Base-by-base conservation (phyloP, 2,888 invertebrate species). In the Ophion costatus region DNA sequence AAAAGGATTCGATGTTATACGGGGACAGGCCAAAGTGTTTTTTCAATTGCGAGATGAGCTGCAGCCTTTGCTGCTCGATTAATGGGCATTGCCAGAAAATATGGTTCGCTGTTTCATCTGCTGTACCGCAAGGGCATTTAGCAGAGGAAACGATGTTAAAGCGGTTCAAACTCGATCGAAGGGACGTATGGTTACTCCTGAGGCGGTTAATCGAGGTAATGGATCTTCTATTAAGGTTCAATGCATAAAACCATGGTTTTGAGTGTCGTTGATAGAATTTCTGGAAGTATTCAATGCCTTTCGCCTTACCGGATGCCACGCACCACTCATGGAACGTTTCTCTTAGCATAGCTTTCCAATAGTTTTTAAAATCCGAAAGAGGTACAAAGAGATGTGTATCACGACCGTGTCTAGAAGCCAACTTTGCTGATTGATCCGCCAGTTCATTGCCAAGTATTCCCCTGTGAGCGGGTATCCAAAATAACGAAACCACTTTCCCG, bases 201-300 rank as follows among this genome's bases (percentile, higher is more conserved):
- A 86, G 20, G 2, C 77, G 64, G 51, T 80, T 80, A 3, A 84
- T 67, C 0, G 59, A 17, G 0, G 77, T 80, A 10, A 84, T 84
- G 11, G 17, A n/a, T 14, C 7, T 73, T 45, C 84, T 74, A 7
- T 14, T 17, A 0, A 82, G 22, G 11, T 45, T 20, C 5, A 7
- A n/a, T 3, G 59, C 20, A 20, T 33, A n/a, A 20, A 64, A 64
- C 64, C 75, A 75, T 14, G 75, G 63, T 1, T 17, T 14, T 3
- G 29, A 9, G 1, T 14, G 45, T 9, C 24, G 51, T 10, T 51
- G 17, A 33, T 64, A 75, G n/a, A n/a, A 17, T 56, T 7, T 63
- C 24, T 24, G 14, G 14, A 29, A 63, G 7, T 9, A 63, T 10
- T 63, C 4, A 2, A 0, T 29, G 10, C 11, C 63, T 24, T 38